Percentiles rank a stretch among this genome's conserved stretches.
These are phyloP conservation scores for Abscondita cerata DNA, from an alignment of 2,888 invertebrate genomes.

Conservation along the genomic window DNA sequence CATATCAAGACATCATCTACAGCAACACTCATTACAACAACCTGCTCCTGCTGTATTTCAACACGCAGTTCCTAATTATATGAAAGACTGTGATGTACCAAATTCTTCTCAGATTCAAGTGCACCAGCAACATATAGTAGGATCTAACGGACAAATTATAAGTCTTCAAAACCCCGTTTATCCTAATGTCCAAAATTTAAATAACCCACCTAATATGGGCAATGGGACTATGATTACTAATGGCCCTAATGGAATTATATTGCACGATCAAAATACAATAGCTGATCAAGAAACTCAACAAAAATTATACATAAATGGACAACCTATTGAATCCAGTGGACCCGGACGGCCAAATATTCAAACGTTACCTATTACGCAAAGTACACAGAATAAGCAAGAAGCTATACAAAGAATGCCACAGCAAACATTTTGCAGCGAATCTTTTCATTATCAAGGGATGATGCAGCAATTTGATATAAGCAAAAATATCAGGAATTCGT, in stretches of 20 bases:
- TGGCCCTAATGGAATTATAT: constrained; percentile 42
- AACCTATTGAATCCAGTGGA: constrained; percentile 54
- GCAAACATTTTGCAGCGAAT: constrained; percentile 43
- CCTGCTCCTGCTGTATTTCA: constrained; percentile 20
- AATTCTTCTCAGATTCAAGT: constrained; percentile 40
- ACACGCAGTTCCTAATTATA: constrained; percentile 29
- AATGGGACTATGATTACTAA: constrained; percentile 33
- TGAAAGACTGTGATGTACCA: constrained; percentile 24
- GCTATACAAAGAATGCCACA: constrained; percentile 42
- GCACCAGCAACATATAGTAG: constrained; percentile 58
- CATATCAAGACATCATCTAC: constrained; percentile 40
- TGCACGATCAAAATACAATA: constrained; percentile 47
- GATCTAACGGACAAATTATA: constrained; percentile 67
- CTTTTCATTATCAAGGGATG: constrained; percentile 41
- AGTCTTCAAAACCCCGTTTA: constrained; percentile 61
- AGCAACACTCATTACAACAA: constrained; percentile 30
- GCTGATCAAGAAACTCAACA: constrained; percentile 48
- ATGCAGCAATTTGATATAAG: constrained; percentile 55
- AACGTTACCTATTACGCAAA: constrained; percentile 49
- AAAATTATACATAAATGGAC: constrained; percentile 53
- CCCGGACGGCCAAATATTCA: constrained; percentile 56
- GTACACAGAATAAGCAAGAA: constrained; percentile 46
- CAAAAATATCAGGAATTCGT: constrained; percentile 50
- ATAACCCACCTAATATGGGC: constrained; percentile 34
- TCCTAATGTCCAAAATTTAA: constrained; percentile 54